These are phyloP conservation scores for Rhyacichthys aspro DNA, from an alignment of 2,797 vertebrate species.

Conservation along the genomic window DNA sequence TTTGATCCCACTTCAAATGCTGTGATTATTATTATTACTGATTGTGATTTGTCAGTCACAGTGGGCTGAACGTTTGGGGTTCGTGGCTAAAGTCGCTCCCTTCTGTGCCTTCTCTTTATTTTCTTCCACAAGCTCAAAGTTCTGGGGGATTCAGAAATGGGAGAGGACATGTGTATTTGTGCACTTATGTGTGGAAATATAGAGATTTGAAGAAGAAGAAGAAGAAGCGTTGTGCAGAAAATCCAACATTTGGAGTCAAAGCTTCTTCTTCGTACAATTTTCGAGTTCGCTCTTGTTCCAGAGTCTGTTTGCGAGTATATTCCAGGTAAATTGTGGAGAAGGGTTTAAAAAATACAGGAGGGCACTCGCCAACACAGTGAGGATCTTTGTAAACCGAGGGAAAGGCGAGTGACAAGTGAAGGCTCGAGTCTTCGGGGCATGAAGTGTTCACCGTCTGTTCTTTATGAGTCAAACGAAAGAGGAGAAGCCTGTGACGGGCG, in stretches of 20 bases:
- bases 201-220: conserved; percentile 51
- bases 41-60: conserved; percentile 33
- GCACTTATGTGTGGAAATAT: conserved; percentile 52
- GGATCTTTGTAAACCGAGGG: conserved; percentile 53
- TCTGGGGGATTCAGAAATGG: conserved; percentile 37
- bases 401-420: conserved; percentile 55
- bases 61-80: conserved; percentile 38
- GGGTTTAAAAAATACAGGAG: conserved; percentile 50
- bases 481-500: conserved; percentile 95
- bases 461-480: conserved; percentile 91
- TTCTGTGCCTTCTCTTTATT: conserved; percentile 25
- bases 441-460: conserved; percentile 49
- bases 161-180: conserved; percentile 45
- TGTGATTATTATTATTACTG: conserved; percentile 38
- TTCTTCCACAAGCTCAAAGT: conserved; percentile 26
- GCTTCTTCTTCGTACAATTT: conserved; percentile 11
- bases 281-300: conserved; percentile 27
- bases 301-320: conserved; percentile 51
- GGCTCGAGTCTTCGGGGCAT: conserved; percentile 56
- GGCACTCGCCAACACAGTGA: conserved; percentile 41
- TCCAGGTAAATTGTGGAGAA: conserved; percentile 32
- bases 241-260: conserved; percentile 28
- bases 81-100: conserved; percentile 42
- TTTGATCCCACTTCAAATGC: conserved; percentile 37
- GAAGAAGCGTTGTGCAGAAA: conserved; percentile 65